Evolutionary conservation across 2,888 invertebrate species (phyloP), one percentile per base, ranked within the genome.

Genomic region (Thereva unica): DNA sequence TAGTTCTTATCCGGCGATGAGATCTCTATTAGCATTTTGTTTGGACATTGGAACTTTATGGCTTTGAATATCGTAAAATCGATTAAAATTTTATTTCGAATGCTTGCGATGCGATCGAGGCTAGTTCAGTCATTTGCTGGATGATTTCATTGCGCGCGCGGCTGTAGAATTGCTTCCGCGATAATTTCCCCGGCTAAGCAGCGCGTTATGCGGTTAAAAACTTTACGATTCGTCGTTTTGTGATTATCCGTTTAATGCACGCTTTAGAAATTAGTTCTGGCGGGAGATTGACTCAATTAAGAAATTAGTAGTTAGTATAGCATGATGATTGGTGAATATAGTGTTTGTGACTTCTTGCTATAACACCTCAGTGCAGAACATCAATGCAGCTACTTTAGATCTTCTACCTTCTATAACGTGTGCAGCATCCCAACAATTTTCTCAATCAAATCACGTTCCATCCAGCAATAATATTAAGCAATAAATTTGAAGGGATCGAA

Each of bases 61-160:
- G 44, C 23, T 38, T 37, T 38, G 35, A 52, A n/a, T 4, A 47
- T 64, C 54, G 40, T 64, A 47, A 64, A 64, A 64, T 64, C 47
- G 64, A 55, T 64, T 44, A 64, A 64, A 54, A 64, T 64, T 55
- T 64, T 45, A 35, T 35, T 64, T 54, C n/a, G 37, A 50, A 50
- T 23, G 50, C 37, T 49, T 61, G 23, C 23, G 23, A 23, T 38
- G 41, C 23, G 38, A 38, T 53, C 38, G 10, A 6, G 47, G 9
- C 23, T 23, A 23, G 23, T 23, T 23, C 2, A 8, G 7, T 10
- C 52, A 52, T 7, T 34, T 52, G 35, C 23, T 23, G 10, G 49
- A 12, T 37, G 53, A 4, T n/a, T 9, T 23, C 23, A 23, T 23
- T 23, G 23, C 23, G 23, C 23, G 23, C 23, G 23, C 23, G 2